Percentiles rank a stretch among this genome's conserved stretches.
These are phyloP conservation scores for Symphodus melops DNA, from an alignment of 2,113 vertebrate species.

Conservation along the genomic window DNA sequence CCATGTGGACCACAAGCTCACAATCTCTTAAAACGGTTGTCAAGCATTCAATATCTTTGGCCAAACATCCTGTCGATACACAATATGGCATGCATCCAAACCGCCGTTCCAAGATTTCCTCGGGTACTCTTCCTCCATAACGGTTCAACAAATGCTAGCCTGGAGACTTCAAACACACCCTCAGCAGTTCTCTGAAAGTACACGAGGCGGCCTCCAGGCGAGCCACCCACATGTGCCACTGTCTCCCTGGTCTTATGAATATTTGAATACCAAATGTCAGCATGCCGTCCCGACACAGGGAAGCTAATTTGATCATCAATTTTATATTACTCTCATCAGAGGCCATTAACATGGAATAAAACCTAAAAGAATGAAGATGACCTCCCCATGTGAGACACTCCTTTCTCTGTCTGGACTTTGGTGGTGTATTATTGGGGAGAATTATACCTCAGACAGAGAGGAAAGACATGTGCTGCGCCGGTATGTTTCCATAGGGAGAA, in stretches of 20 bases:
- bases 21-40: conserved; percentile 34
- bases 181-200: conserved; percentile 47
- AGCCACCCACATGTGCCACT: conserved; percentile 42
- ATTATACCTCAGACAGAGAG: conserved; percentile 1
- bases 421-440: background rate
- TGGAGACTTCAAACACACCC: conserved; percentile 33
- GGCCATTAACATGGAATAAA: conserved; percentile 23
- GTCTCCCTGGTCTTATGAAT: conserved; percentile 37
- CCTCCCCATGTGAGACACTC: background rate
- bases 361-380: conserved; percentile 8
- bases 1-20: background rate
- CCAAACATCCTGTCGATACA: conserved; percentile 21
- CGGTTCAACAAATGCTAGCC: conserved; percentile 48
- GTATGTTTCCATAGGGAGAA: background rate
- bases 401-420: background rate
- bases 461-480: background rate
- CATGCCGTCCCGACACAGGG: conserved; percentile 12
- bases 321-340: conserved; percentile 23
- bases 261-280: conserved; percentile 45
- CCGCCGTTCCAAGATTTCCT: conserved; percentile 29
- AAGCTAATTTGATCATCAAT: conserved; percentile 42
- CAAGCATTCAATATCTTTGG: conserved; percentile 37
- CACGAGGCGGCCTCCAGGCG: background rate
- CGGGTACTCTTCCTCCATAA: conserved; percentile 45
- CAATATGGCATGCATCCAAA: conserved; percentile 40